Evolutionary conservation across 2,113 vertebrate species (phyloP).

Genomic region (Typhlomys cinereus): DNA sequence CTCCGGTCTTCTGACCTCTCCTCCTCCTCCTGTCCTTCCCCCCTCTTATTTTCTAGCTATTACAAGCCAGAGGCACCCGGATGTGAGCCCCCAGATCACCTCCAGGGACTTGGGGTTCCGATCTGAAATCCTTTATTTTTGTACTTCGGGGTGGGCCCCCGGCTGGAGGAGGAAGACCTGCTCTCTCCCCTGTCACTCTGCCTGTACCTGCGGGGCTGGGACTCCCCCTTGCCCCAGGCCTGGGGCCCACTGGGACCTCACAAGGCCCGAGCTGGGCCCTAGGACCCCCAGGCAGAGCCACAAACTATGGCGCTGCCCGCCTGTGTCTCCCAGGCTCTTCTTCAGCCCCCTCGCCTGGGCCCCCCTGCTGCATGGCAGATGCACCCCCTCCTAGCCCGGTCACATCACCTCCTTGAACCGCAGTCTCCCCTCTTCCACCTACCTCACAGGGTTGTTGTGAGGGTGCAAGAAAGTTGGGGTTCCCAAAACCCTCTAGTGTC

Average conservation of each 20-base stretch:
- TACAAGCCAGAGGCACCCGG: conserved; percentile 86
- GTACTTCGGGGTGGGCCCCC: conserved; percentile 75
- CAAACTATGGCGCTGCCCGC: neutral
- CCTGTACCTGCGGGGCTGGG: conserved; percentile 47
- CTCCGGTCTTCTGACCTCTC: neutral
- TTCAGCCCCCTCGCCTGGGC: neutral
- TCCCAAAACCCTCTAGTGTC: neutral
- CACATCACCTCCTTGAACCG: conserved; percentile 47
- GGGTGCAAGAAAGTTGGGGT: neutral
- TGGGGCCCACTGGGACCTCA: neutral
- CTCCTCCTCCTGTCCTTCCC: conserved; percentile 58
- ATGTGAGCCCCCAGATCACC: conserved; percentile 80
- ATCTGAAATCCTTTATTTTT: conserved; percentile 86
- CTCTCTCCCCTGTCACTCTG: neutral
- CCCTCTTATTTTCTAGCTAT: conserved; percentile 82
- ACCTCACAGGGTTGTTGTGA: conserved; percentile 68
- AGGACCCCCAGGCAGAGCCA: conserved; percentile 18
- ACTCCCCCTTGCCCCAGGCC: neutral
- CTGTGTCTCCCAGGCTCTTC: neutral
- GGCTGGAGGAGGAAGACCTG: conserved; percentile 18
- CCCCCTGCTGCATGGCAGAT: conserved; percentile 55
- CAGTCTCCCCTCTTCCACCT: neutral
- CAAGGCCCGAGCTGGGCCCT: conserved; percentile 42
- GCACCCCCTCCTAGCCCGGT: neutral
- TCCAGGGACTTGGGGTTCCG: conserved; percentile 79